Evolutionary conservation across 2,113 vertebrate genomes (phyloP).

Genomic region (Pan troglodytes): NHGRI_mPanTro3-v2.1_pri NC_072410.2:88868001-88868500

Average conservation of each 20-base stretch:
- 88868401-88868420: constrained; percentile 2
- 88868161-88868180: not conserved
- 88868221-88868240: not conserved
- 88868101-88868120: constrained; percentile 3
- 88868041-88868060: not conserved
- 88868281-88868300: not conserved
- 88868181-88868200: not conserved
- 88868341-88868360: not conserved
- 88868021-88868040: constrained; percentile 8
- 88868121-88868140: not conserved
- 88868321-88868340: not conserved
- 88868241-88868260: not conserved
- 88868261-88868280: constrained; percentile 7
- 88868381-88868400: not conserved
- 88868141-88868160: constrained; percentile 8
- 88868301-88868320: not conserved
- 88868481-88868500: not conserved
- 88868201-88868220: not conserved
- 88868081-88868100: not conserved
- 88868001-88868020: not conserved
- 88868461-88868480: not conserved
- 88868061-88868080: not conserved
- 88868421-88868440: constrained; percentile 18
- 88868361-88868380: constrained; percentile 17
- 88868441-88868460: not conserved